phyloP scores from a whole-genome alignment of 2,797 vertebrate species.

The Scolopax bukidnonensis region DNA sequence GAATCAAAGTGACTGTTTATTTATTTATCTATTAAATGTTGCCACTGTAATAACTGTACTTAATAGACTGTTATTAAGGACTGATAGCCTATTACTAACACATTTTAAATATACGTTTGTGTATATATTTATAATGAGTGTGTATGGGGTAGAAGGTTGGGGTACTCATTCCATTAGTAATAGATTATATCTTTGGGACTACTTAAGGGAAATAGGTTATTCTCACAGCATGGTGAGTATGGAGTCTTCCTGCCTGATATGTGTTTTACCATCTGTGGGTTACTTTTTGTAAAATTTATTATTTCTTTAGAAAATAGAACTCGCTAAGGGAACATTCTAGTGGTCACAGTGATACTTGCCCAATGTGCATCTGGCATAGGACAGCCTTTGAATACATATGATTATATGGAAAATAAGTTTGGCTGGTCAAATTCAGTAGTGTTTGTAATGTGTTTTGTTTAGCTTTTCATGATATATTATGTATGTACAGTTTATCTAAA shows the following conservation, averaged over 20 bases:
- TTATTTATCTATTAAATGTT: neutral
- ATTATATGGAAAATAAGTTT: neutral
- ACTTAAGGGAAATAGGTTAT: neutral
- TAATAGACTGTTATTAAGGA: neutral
- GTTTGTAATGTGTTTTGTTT: neutral
- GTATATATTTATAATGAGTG: neutral
- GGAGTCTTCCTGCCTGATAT: neutral
- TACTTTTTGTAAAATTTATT: neutral
- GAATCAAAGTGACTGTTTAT: neutral
- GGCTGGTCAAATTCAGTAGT: neutral
- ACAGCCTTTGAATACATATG: neutral
- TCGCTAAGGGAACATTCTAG: neutral
- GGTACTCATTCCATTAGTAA: neutral
- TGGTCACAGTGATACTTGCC: accelerated
- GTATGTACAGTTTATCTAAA: neutral
- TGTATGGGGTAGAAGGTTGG: neutral
- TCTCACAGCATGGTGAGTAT: neutral
- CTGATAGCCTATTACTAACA: neutral
- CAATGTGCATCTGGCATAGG: neutral
- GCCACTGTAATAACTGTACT: neutral
- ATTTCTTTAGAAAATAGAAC: neutral
- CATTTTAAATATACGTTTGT: neutral
- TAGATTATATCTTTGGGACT: neutral
- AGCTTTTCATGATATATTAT: neutral
- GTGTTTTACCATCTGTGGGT: neutral